These are phyloP conservation scores for Heteropelma amictum DNA, from an alignment of 2,888 invertebrate species.

Conservation along the genomic window DNA sequence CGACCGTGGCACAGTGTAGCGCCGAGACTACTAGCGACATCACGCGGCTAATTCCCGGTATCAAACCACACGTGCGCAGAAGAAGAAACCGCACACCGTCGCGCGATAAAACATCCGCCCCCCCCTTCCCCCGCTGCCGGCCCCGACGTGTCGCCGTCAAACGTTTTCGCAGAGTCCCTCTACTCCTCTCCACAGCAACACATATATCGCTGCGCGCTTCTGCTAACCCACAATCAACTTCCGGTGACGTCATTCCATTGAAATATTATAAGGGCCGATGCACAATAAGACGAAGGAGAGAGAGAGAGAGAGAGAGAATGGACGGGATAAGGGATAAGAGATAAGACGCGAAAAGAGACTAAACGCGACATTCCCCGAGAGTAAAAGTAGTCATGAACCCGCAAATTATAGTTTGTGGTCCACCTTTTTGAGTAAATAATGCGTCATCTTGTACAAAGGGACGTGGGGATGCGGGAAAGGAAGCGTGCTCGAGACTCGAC, in stretches of 20 bases:
- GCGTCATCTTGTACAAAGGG: too few relatives aligned
- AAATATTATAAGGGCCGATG: background rate
- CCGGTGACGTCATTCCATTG: conserved; percentile 64
- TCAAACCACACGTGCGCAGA: conserved; percentile 65
- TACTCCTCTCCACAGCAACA: too few relatives aligned
- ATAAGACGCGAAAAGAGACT: background rate
- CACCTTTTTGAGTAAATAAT: too few relatives aligned
- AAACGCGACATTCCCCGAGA: too few relatives aligned
- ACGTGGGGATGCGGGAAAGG: too few relatives aligned
- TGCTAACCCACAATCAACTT: conserved; percentile 30
- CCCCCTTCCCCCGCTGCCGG: background rate
- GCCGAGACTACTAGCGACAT: conserved; percentile 39
- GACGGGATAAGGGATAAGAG: background rate
- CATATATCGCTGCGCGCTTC: background rate
- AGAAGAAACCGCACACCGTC: too few relatives aligned
- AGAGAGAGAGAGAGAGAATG: background rate
- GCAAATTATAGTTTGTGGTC: too few relatives aligned
- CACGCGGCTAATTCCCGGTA: conserved; percentile 54
- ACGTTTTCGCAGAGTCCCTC: too few relatives aligned
- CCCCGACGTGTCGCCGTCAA: background rate
- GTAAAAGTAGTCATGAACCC: too few relatives aligned
- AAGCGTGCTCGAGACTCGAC: too few relatives aligned
- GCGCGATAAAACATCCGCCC: too few relatives aligned
- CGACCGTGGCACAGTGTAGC: too few relatives aligned
- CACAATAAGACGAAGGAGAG: background rate